Evolutionary conservation across 2,888 invertebrate genomes (phyloP), one percentile per base, ranked within the genome.

Genomic region (Aleiodes testaceus): DNA sequence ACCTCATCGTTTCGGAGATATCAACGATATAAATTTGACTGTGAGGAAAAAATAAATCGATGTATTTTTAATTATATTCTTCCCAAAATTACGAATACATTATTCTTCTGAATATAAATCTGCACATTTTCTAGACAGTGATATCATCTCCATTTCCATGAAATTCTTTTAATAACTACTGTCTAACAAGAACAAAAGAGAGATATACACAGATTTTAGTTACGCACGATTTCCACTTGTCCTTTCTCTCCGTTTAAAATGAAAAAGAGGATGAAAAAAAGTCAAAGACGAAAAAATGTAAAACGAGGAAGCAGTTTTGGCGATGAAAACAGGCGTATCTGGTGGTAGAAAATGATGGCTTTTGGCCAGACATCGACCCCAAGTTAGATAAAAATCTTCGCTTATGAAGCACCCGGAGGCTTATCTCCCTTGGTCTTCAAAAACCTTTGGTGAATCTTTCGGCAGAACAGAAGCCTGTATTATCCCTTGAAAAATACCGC

Each of bases 331-430:
- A 36, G 55, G 55, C 59, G 36, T 59, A 59, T 59, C 59, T 59
- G 55, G 18, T 36, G 49, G 67, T 18, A 22, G 50, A 67, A 64
- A 70, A 70, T 69, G 66, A 72, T 67, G 69, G 55, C 55, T 67
- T 52, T 55, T 66, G 64, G 66, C 55, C 65, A 63, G 44, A 66
- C 55, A 55, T 55, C 55, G 55, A 75, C 68, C 72, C 30, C 20
- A 63, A 75, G 74, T 36, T 36, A 36, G 81, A 82, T 82, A 80
- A 78, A 36, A 75, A 80, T 81, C 81, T 80, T 74, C 76, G 79
- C 80, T 81, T 81, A 80, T 80, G 80, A 81, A 76, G 78, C 80
- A 79, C 50, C 77, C 59, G 36, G 16, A 79, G 52, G 80, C 80
- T 82, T 81, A 82, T 82, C 82, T 79, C 72, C 70, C 73, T 53